phyloP scores from a whole-genome alignment of 2,797 vertebrate species.

The Chanos chanos region DNA sequence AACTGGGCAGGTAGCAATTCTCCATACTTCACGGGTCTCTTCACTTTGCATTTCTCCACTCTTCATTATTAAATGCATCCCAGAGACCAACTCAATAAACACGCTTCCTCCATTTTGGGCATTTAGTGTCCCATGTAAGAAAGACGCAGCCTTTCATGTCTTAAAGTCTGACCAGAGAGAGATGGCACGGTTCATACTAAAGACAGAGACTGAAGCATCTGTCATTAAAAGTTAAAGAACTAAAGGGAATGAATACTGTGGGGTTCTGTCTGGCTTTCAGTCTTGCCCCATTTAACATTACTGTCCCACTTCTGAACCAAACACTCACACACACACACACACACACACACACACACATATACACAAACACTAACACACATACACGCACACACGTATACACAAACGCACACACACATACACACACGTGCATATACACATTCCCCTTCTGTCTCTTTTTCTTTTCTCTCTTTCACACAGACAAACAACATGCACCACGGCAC shows the following conservation, averaged over 20 bases:
- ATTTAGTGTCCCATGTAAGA: slow-evolving; percentile 75
- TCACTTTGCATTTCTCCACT: slow-evolving; percentile 55
- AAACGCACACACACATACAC: too few relatives aligned
- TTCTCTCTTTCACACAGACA: neutral
- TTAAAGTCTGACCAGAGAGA: slow-evolving; percentile 25
- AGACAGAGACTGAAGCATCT: slow-evolving; percentile 48
- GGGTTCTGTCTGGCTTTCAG: slow-evolving; percentile 52
- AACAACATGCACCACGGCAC: neutral
- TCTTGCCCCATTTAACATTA: slow-evolving; percentile 65
- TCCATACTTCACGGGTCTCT: slow-evolving; percentile 22
- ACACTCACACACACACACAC: slow-evolving; percentile 62
- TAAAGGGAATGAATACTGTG: slow-evolving; percentile 54
- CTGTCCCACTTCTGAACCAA: slow-evolving; percentile 52
- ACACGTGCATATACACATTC: too few relatives aligned
- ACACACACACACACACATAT: slow-evolving; percentile 33
- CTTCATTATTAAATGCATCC: slow-evolving; percentile 92
- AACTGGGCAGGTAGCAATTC: too few relatives aligned
- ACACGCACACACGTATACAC: neutral
- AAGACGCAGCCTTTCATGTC: slow-evolving; percentile 61
- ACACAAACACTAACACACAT: neutral
- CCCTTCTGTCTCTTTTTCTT: too few relatives aligned
- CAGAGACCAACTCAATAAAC: slow-evolving; percentile 82
- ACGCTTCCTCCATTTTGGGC: slow-evolving; percentile 93
- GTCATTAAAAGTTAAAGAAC: slow-evolving; percentile 72
- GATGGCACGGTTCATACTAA: neutral